Percentiles rank a stretch among this genome's conserved stretches.
phyloP scores from a whole-genome alignment of 2,113 vertebrate species.

The Gobius niger region DNA sequence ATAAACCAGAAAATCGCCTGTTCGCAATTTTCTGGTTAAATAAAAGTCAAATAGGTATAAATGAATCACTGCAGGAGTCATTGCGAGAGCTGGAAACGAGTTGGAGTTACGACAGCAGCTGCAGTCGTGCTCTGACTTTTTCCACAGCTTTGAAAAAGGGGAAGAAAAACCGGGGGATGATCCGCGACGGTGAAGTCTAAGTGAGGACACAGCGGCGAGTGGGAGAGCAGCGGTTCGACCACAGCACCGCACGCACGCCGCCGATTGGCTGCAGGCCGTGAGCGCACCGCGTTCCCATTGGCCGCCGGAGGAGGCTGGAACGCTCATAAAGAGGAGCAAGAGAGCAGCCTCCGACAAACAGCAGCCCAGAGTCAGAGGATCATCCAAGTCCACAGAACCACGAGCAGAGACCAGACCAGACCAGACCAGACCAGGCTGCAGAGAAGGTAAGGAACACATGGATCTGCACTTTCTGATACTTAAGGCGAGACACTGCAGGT shows the following conservation, averaged over 20 bases:
- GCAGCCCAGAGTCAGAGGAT: background rate
- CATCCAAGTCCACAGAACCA: background rate
- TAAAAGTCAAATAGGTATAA: no score
- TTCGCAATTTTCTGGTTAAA: no score
- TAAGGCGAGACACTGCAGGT: no score
- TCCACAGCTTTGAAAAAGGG: no score
- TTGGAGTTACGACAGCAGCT: no score
- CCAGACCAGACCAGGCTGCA: background rate
- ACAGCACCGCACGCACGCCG: slow-evolving; percentile 67
- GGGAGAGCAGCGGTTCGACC: slow-evolving; percentile 79
- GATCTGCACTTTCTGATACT: no score
- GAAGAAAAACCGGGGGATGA: no score
- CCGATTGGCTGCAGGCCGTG: slow-evolving; percentile 66
- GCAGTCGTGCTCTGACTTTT: no score
- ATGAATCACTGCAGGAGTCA: no score
- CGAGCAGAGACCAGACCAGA: background rate
- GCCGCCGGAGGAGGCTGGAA: slow-evolving; percentile 53
- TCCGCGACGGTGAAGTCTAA: slow-evolving; percentile 1
- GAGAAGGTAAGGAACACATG: background rate
- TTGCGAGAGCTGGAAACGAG: no score
- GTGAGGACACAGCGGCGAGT: slow-evolving; percentile 80
- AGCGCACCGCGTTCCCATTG: slow-evolving; percentile 58
- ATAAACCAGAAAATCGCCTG: no score
- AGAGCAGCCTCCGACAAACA: slow-evolving; percentile 16
- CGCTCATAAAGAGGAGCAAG: slow-evolving; percentile 73